phyloP scores from a whole-genome alignment of 2,888 invertebrate species.

The Megalurothrips usitatus region DNA sequence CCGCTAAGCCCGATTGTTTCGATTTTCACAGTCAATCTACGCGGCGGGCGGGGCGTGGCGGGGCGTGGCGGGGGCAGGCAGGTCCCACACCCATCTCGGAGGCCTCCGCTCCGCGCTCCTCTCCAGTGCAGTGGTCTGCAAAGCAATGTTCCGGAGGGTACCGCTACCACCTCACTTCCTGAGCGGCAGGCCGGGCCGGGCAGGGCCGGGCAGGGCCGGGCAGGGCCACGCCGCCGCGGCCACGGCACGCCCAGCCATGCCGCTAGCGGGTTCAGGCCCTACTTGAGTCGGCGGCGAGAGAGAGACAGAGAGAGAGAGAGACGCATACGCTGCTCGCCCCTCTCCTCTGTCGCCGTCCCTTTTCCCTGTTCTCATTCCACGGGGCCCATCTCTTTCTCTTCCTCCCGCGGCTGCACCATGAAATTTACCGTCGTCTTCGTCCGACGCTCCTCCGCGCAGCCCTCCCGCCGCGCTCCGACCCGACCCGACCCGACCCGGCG shows the following conservation, averaged over 20 bases:
- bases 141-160: neutral
- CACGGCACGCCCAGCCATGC: neutral
- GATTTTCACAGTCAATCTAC: too few species aligned
- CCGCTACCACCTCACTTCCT: conserved; percentile 19
- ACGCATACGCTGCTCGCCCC: neutral
- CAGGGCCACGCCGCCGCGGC: neutral
- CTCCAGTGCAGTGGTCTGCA: neutral
- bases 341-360: neutral
- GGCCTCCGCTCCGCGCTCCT: too few species aligned
- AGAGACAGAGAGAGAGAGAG: neutral
- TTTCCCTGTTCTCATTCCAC: too few species aligned
- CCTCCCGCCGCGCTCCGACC: neutral
- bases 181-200: neutral
- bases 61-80: too few species aligned
- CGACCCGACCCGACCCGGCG: too few species aligned
- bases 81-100: too few species aligned
- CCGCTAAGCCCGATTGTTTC: too few species aligned
- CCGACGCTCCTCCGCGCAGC: neutral
- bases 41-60: too few species aligned
- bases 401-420: neutral
- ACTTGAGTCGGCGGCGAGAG: neutral
- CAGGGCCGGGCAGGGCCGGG: neutral
- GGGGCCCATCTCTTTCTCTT: neutral
- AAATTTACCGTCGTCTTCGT: neutral
- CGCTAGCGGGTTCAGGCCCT: conserved; percentile 18